A percentile compares a stretch with the other conserved stretches of the same genome.
phyloP scores from a whole-genome alignment of 2,797 vertebrate species.

The Geotrypetes seraphini region DNA sequence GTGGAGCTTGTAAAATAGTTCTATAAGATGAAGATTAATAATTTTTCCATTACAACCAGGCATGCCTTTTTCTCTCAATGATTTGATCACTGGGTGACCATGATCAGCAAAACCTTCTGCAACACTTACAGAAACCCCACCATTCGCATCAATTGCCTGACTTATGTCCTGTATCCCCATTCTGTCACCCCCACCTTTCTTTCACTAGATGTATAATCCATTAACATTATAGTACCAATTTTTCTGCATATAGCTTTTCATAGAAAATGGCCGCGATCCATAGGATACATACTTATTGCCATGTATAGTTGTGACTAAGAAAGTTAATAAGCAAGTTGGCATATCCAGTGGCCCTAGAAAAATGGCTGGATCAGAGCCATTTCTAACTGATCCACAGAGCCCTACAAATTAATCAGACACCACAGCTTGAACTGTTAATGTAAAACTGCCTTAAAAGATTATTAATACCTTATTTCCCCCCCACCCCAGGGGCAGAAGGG shows the following conservation, averaged over 20 bases:
- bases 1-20: no score
- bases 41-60: no score
- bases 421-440: conserved; percentile 70
- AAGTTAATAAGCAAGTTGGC: conserved; percentile 31
- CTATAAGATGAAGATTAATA: no score
- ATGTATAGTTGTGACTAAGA: conserved; percentile 14
- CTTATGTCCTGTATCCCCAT: conserved; percentile 2
- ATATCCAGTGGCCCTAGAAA: conserved; percentile 32
- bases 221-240: not conserved
- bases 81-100: conserved; percentile 3
- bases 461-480: conserved; percentile 45
- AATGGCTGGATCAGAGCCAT: conserved; percentile 40
- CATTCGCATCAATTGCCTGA: conserved; percentile 13
- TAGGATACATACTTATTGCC: conserved; percentile 21
- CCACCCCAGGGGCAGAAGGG: conserved; percentile 24
- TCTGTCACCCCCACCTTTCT: not conserved
- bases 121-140: conserved; percentile 4
- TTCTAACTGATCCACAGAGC: conserved; percentile 37
- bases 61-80: no score
- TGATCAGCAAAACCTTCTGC: not conserved
- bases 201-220: conserved; percentile 3
- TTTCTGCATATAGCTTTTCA: conserved; percentile 13
- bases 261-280: conserved; percentile 7
- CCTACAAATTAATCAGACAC: conserved; percentile 59
- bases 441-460: conserved; percentile 54